Evolutionary conservation across 2,888 invertebrate genomes (phyloP).

Genomic region (Eupeodes luniger): DNA sequence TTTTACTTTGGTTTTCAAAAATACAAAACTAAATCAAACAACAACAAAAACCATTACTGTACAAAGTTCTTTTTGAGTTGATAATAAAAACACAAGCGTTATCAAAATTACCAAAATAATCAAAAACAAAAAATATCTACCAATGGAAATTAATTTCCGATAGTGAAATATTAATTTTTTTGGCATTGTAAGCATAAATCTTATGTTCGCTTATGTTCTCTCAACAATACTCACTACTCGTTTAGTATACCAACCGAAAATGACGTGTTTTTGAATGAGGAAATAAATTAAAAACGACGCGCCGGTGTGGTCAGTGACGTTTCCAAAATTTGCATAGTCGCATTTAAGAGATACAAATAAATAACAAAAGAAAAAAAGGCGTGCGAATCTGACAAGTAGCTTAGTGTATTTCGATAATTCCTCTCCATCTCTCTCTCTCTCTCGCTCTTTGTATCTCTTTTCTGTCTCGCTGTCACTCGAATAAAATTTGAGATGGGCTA

Average conservation of each 20-base stretch:
- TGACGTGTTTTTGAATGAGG: constrained; percentile 55
- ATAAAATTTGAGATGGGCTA: constrained; percentile 86
- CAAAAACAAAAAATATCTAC: constrained; percentile 6
- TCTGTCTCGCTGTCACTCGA: background rate
- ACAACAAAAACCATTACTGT: too few species aligned
- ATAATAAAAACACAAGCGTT: constrained; percentile 17
- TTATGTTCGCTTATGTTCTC: background rate
- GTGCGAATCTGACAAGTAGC: constrained; percentile 33
- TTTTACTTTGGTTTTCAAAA: background rate
- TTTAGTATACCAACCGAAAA: constrained; percentile 47
- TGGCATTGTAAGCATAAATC: constrained; percentile 54
- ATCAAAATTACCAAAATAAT: constrained; percentile 31
- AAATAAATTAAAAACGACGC: constrained; percentile 11
- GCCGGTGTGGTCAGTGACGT: constrained; percentile 28
- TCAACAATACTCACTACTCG: too few species aligned
- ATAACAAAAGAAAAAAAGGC: background rate
- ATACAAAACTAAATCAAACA: background rate
- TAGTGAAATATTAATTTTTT: constrained; percentile 36
- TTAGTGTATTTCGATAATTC: background rate
- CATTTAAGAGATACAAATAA: constrained; percentile 9
- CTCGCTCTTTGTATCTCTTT: background rate
- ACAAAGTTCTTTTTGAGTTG: background rate
- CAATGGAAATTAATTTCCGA: background rate
- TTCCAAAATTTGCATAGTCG: constrained; percentile 21
- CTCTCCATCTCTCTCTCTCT: background rate